Base-by-base conservation (phyloP, 2,113 vertebrate genomes). In the Cryptotis parvus region DNA sequence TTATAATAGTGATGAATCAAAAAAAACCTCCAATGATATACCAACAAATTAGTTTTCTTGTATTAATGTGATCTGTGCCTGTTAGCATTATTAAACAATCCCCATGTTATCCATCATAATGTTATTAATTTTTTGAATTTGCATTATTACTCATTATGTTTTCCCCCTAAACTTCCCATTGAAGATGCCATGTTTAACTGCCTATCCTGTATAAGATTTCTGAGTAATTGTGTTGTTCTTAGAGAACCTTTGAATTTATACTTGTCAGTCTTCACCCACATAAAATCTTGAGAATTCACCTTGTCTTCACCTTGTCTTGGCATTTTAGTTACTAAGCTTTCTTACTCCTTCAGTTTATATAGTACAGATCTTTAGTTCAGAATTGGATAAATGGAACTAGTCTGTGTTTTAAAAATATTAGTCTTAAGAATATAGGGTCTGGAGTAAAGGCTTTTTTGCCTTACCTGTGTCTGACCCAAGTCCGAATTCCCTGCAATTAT, bases 11-110 rank as follows among this genome's bases (percentile, higher is more conserved):
- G 65, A 65, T 45, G 78, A 63, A 39, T 69, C 63, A 45, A 73
- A 89, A 95, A 77, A 15, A 66, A 37, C 7, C 31, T 93, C 83
- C 89, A 87, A 61, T 65, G 76, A 76, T 91, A 41, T 6, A 9
- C 22, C 26, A 72, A 93, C 91, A 81, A 94, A 91, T 92, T 35
- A 84, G 75, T 91, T 92, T 91, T 65, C 49, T 95, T 87, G 8
- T 49, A 79, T 78, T 78, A 75, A 82, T 41, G 41, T 69, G 87
- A 76, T 90, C 6, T 37, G 49, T 88, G 79, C n/a, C 26, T 85
- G 3, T 82, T 94, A 79, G 41, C 74, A 41, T 89, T 89, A 84
- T 61, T 74, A 81, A 96, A 91, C 15, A 39, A 74, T 18, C 83
- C 75, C 72, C 72, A 1, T 75, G 70, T 31, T 91, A 72, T 88